phyloP scores from a whole-genome alignment of 2,797 vertebrate species.

The Acanthis flammea region DNA sequence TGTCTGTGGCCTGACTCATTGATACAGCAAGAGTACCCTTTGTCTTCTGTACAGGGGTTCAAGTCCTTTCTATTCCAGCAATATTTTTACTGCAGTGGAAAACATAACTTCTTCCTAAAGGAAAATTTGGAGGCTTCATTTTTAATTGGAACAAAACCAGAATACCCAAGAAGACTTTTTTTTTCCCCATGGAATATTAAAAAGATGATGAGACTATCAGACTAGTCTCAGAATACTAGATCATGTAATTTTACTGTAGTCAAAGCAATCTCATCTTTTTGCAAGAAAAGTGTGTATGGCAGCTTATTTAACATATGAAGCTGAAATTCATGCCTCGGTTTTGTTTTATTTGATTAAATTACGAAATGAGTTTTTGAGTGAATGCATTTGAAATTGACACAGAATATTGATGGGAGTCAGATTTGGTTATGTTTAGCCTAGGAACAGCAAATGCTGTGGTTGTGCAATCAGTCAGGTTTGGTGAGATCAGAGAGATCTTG shows the following conservation, averaged over 20 bases:
- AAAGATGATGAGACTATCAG: neutral
- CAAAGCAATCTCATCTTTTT: neutral
- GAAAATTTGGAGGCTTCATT: neutral
- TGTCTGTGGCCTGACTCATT: neutral
- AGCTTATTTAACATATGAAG: neutral
- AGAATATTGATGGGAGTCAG: neutral
- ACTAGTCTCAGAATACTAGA: neutral
- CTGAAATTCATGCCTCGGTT: neutral
- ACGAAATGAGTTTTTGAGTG: neutral
- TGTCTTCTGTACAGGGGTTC: neutral
- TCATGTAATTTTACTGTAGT: neutral
- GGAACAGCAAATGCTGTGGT: neutral
- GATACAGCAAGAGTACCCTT: neutral
- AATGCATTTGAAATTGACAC: neutral
- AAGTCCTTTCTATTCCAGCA: neutral
- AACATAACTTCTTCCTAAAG: neutral
- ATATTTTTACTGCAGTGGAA: neutral
- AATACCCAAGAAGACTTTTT: neutral
- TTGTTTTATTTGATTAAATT: neutral
- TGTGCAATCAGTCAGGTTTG: neutral
- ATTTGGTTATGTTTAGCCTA: neutral
- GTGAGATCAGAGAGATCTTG: neutral
- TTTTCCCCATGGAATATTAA: neutral
- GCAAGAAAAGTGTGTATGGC: neutral
- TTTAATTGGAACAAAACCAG: neutral